Conservation (phyloP, 2,113 vertebrate species). For the Lates calcarifer region DNA sequence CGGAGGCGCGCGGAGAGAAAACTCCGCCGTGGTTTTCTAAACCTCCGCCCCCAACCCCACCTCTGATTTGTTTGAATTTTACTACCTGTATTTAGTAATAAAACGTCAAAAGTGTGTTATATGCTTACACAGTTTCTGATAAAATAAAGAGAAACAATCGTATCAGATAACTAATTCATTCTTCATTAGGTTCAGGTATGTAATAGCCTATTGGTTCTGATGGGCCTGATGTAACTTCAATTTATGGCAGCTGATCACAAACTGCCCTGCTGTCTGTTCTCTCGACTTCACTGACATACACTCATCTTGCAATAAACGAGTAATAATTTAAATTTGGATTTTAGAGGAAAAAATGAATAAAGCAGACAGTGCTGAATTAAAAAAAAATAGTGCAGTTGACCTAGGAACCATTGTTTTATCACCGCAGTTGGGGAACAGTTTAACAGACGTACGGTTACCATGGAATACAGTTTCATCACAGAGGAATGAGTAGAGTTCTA, state of each 20-base stretch:
- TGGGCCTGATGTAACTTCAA: neutral
- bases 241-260: too few relatives aligned
- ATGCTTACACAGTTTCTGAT: neutral
- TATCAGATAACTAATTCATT: too few relatives aligned
- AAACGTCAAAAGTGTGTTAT: neutral
- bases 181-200: neutral
- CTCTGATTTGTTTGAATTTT: neutral
- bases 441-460: conserved; percentile 47
- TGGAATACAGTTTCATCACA: neutral
- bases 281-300: too few relatives aligned
- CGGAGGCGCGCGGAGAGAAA: neutral
- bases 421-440: conserved; percentile 20
- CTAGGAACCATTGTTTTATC: conserved; percentile 6
- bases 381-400: neutral
- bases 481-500: neutral
- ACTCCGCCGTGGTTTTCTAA: neutral
- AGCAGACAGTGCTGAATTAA: neutral
- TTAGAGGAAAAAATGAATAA: neutral
- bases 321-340: too few relatives aligned
- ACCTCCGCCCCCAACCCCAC: neutral
- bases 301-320: too few relatives aligned
- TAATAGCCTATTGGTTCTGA: neutral
- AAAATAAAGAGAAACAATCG: neutral
- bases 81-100: neutral
- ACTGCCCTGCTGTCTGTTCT: too few relatives aligned